These are phyloP conservation scores for silkworm (Bombyx mori) DNA, from an alignment of 1,140 invertebrate genomes.

Conservation along the genomic window ASM3026992v2 NC_085116.1:11435001-11435500, in stretches of 20 bases:
- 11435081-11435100: conserved; percentile 28
- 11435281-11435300: conserved; percentile 29
- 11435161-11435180: conserved; percentile 54
- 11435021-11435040: conserved; percentile 9
- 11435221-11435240: conserved; percentile 58
- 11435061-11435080: conserved; percentile 19
- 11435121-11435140: conserved; percentile 55
- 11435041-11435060: background rate
- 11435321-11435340: conserved; percentile 19
- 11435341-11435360: conserved; percentile 18
- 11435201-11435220: conserved; percentile 66
- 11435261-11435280: conserved; percentile 33
- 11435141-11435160: conserved; percentile 55
- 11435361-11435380: conserved; percentile 40
- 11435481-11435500: conserved; percentile 58
- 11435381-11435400: conserved; percentile 46
- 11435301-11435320: conserved; percentile 14
- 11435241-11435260: conserved; percentile 39
- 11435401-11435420: conserved; percentile 62
- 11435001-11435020: conserved; percentile 27
- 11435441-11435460: conserved; percentile 56
- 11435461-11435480: conserved; percentile 41
- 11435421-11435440: conserved; percentile 63
- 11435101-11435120: conserved; percentile 40
- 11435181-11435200: conserved; percentile 67